These are phyloP conservation scores for Sylvietta virens DNA, from an alignment of 2,113 vertebrate species.

Conservation along the genomic window DNA sequence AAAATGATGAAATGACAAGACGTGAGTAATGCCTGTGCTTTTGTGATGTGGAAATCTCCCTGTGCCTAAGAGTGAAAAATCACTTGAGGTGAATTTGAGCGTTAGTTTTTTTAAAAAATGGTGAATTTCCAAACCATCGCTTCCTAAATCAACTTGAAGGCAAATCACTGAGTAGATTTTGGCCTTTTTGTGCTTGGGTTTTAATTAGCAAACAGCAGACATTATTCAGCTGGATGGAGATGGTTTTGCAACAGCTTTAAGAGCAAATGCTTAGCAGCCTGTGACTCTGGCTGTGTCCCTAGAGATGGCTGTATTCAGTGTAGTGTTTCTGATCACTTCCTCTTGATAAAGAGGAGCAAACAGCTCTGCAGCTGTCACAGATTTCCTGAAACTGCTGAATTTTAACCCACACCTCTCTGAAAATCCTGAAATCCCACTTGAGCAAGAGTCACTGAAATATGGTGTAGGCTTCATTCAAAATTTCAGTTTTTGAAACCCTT, in stretches of 20 bases:
- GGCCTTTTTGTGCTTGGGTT: background rate
- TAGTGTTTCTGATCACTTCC: slow-evolving; percentile 18
- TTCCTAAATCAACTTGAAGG: background rate
- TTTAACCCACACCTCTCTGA: slow-evolving; percentile 10
- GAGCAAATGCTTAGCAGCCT: background rate
- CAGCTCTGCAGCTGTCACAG: background rate
- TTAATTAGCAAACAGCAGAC: slow-evolving; percentile 33
- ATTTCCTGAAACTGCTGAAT: background rate
- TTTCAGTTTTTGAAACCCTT: background rate
- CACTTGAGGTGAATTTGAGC: background rate
- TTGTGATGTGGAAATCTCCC: background rate
- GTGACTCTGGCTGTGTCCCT: slow-evolving; percentile 9
- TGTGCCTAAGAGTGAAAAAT: background rate
- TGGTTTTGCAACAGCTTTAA: slow-evolving; percentile 12
- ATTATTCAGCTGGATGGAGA: slow-evolving; percentile 26
- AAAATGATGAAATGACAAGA: slow-evolving; percentile 85
- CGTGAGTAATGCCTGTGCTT: slow-evolving; percentile 74
- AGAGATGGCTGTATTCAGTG: background rate
- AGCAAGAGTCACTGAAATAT: background rate
- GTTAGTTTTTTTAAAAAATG: background rate
- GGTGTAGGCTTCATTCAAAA: background rate
- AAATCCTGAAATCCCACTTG: background rate
- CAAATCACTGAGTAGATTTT: background rate
- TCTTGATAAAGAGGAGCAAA: slow-evolving; percentile 15
- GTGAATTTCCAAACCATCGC: background rate